Evolutionary conservation across 2,888 invertebrate genomes (phyloP), one percentile per base, ranked within the genome.

Genomic region (Cryptosula pallasiana): DNA sequence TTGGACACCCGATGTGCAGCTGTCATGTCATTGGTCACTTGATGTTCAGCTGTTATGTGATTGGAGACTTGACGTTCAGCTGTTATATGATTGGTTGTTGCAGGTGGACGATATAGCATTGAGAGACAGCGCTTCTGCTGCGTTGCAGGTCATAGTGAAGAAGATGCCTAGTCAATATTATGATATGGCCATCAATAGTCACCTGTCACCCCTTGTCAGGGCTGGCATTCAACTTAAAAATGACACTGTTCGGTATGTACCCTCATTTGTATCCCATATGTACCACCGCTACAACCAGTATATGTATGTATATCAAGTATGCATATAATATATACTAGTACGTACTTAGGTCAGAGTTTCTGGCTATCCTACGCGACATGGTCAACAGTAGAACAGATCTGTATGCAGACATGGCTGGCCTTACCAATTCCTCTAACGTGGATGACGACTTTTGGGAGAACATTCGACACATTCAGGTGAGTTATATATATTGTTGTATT

Each of bases 361-460:
- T 97, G 73, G 87, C 89, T 0, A 84, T 95, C 69, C 86, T 98
- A 23, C 92, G 93, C 0, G 89, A 90, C 78, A 86, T 95, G 81
- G 86, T 87, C 35, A 80, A 81, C 55, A 74, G 77, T 32, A 86
- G 83, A 76, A 80, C 82, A n/a, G 75, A 76, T 32, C 73, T 77
- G 45, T 63, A 63, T 27, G 9, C 29, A 23, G 81, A 81, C 55
- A 76, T 84, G 29, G 71, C 73, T 20, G 74, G 73, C 9, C 77
- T 84, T 13, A 76, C 77, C 55, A 81, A 83, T 71, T 9, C 25
- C n/a, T 78, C 78, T 69, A 94, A 97, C 82, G 83, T 88, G 9
- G 95, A 97, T 83, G 90, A 92, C 0, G 96, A 98, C 84, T 95
- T 98, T 88, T 97, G 95, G 82, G 93, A 94, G 80, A 97, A 96